Conservation (phyloP, 2,888 invertebrate species). For the Ophioninae sp. region DNA sequence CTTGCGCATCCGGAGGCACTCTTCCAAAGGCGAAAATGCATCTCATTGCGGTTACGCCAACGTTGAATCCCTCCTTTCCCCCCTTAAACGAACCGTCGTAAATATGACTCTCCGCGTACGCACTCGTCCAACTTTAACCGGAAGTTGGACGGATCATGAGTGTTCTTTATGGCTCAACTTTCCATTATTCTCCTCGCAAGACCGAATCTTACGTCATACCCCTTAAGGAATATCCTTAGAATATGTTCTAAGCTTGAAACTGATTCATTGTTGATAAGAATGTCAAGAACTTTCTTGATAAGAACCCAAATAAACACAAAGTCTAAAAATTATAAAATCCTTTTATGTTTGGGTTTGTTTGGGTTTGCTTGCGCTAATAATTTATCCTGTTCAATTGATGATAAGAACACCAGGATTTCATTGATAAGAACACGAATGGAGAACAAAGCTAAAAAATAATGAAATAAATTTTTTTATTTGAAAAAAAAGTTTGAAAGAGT, state of each 20-base stretch:
- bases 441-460: not conserved
- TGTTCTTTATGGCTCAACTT: conserved; percentile 77
- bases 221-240: not conserved
- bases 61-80: not conserved
- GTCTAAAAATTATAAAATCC: no score
- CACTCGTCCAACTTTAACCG: conserved; percentile 47
- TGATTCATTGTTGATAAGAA: not conserved
- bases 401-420: no score
- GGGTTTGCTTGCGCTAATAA: no score
- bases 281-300: not conserved
- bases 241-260: not conserved
- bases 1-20: conserved; percentile 10
- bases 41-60: conserved; percentile 54
- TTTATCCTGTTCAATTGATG: no score
- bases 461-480: no score
- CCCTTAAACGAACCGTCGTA: not conserved
- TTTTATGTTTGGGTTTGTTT: no score
- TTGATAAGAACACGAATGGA: not conserved
- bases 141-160: conserved; percentile 64
- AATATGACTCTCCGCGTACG: conserved; percentile 2
- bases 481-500: no score
- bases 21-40: conserved; percentile 70
- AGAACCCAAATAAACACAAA: no score
- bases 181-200: conserved; percentile 48
- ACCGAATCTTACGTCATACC: not conserved